Evolutionary conservation across 2,888 invertebrate species (phyloP).

Genomic region (Lasioglossum figueresi): DNA sequence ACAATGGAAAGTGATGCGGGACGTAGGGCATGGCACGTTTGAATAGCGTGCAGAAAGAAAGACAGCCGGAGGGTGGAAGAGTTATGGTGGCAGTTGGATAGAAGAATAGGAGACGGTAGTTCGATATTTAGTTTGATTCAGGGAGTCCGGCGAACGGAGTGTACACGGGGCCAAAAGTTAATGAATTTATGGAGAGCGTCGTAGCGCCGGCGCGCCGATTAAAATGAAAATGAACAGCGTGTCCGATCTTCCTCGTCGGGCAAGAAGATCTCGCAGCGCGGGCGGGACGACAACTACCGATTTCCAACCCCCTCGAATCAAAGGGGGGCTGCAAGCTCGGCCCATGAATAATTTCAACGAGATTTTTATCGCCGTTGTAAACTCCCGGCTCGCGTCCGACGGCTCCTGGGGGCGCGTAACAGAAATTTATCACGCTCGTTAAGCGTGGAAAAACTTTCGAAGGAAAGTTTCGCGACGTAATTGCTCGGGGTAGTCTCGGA

Average conservation of each 20-base stretch:
- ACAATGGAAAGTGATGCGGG: not conserved
- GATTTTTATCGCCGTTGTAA: conserved; percentile 78
- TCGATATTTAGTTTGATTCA: conserved; percentile 12
- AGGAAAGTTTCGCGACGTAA: conserved; percentile 73
- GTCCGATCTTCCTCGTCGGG: conserved; percentile 31
- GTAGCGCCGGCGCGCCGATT: conserved; percentile 16
- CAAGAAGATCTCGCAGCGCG: conserved; percentile 35
- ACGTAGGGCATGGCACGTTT: not conserved
- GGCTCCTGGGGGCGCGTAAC: conserved; percentile 72
- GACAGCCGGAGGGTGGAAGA: not conserved
- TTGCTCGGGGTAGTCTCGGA: conserved; percentile 69
- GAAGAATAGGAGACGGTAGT: not conserved
- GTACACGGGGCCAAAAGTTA: conserved; percentile 40
- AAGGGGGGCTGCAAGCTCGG: conserved; percentile 56
- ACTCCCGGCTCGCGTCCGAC: conserved; percentile 64
- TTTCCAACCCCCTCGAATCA: conserved; percentile 32
- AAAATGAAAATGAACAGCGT: conserved; percentile 64
- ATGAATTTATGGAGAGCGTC: conserved; percentile 59
- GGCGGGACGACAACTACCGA: conserved; percentile 37
- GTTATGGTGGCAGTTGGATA: not conserved
- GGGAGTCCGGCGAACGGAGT: not conserved
- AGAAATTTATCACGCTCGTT: conserved; percentile 81
- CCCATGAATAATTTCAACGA: conserved; percentile 81
- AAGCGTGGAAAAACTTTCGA: conserved; percentile 77
- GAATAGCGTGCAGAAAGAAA: not conserved